phyloP scores from a whole-genome alignment of 2,113 vertebrate genomes.

The Coreoperca whiteheadi region DNA sequence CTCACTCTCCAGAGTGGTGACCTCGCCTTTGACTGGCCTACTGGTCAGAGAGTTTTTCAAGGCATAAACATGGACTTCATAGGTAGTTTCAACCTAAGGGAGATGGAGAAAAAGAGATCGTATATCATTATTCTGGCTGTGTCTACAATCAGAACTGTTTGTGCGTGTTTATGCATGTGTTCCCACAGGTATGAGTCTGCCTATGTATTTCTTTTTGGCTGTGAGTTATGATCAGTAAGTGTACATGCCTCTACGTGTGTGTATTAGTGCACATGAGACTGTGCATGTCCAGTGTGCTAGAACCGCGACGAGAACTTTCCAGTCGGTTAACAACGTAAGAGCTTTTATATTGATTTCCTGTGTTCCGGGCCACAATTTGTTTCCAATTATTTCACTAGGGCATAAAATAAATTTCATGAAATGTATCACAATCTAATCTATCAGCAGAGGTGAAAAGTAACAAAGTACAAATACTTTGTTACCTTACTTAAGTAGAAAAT shows the following conservation, averaged over 20 bases:
- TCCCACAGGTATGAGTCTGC: neutral
- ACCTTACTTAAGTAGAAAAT: too few species aligned
- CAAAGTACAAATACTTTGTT: too few species aligned
- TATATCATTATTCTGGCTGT: neutral
- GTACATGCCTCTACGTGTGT: neutral
- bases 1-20: constrained; percentile 93
- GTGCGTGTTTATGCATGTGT: constrained; percentile 12
- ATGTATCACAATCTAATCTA: neutral
- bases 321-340: too few species aligned
- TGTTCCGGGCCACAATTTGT: too few species aligned
- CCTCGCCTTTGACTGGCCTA: constrained; percentile 88
- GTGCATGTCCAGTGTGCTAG: too few species aligned
- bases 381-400: neutral
- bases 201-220: neutral
- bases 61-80: constrained; percentile 93
- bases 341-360: too few species aligned
- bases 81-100: constrained; percentile 91
- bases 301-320: neutral
- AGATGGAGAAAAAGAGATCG: neutral
- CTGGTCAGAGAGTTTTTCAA: constrained; percentile 94
- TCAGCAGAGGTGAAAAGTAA: too few species aligned
- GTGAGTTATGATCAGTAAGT: neutral
- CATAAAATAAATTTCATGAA: neutral
- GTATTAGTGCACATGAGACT: too few species aligned
- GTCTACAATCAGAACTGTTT: neutral